These are phyloP conservation scores for Ciconia boyciana DNA, from an alignment of 2,113 vertebrate species.

Conservation along the genomic window DNA sequence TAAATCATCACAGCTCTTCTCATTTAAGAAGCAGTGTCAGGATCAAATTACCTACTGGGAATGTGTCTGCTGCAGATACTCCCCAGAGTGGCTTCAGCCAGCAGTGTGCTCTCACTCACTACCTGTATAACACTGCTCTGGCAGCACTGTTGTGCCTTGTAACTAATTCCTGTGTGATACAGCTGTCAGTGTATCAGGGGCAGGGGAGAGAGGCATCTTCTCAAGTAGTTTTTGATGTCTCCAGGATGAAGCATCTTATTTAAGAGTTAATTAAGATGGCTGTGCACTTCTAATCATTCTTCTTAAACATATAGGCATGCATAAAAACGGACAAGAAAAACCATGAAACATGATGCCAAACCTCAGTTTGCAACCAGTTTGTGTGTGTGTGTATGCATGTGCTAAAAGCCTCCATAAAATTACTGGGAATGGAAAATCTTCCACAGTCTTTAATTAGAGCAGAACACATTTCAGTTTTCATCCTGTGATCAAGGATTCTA, in stretches of 20 bases:
- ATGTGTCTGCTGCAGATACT: background rate
- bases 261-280: background rate
- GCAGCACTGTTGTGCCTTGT: background rate
- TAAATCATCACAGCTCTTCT: background rate
- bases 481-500: background rate
- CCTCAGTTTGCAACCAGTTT: background rate
- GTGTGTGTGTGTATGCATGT: background rate
- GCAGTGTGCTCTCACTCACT: background rate
- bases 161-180: background rate
- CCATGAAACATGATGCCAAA: background rate
- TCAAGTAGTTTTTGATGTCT: background rate
- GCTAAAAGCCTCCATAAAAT: background rate
- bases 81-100: background rate
- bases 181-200: background rate
- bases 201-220: background rate
- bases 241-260: background rate
- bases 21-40: background rate
- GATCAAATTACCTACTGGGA: background rate
- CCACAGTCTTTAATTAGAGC: background rate
- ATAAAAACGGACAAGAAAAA: background rate
- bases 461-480: background rate
- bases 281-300: background rate
- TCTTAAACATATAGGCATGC: background rate
- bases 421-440: background rate
- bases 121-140: background rate